Base-by-base conservation (phyloP, 2,888 invertebrate genomes). In the Nipponacmea schrenckii region DNA sequence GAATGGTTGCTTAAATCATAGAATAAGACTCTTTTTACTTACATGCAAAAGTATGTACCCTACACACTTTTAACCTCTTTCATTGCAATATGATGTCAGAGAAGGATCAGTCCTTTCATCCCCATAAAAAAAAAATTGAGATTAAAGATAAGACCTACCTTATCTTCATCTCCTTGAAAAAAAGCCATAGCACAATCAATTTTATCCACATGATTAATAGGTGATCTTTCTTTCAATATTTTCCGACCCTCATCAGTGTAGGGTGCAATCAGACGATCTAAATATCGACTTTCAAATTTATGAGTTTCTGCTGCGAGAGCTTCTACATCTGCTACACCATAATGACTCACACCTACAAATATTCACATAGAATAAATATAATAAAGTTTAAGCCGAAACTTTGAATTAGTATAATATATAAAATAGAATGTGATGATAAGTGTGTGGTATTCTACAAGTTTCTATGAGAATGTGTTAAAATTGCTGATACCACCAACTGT, bases 281-380 rank as follows among this genome's bases (percentile, higher is more conserved):
- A 80, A 80, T 90, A 90, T 31, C 86, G 85, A 66, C 86, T 81
- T 78, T 90, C 90, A 83, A 90, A 89, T 79, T 90, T 90, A 80
- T 90, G 90, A 2, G 90, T 89, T 63, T 89, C 89, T 26, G 77
- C 65, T 44, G 83, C 83, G 71, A 90, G 77, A 2, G 83, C 83
- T 27, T 83, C 82, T 46, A 90, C 77, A 76, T 90, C 90, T n/a
- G 84, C 84, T 14, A 90, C 84, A 17, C 90, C 90, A 81, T 89
- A 90, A 71, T 85, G 82, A 72, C 88, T 88, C 5, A 87, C 88
- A 45, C 89, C 90, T 81, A 66, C 5, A 71, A 72, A 66, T 31
- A 64, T 39, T 39, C 39, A 10, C 10, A 39, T 48, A 66, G 2
- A 63, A 50, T 26, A 17, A 24, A 48, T 31, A 15, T n/a, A 56